Conservation (phyloP, 2,888 invertebrate genomes). For the Acanthoscelides obtectus region DNA sequence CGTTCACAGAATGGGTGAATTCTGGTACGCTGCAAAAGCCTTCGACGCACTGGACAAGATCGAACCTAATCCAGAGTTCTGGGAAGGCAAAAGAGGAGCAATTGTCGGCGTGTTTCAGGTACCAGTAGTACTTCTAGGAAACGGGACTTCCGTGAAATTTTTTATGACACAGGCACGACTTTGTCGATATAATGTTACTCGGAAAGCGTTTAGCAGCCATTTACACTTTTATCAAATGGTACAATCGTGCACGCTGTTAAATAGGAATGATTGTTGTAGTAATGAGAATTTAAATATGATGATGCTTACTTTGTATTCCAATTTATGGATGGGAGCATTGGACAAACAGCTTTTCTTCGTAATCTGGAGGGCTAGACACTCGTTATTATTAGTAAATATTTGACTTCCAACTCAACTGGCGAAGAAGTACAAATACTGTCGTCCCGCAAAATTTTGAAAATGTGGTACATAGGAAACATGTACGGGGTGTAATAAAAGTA, state of each 20-base stretch:
- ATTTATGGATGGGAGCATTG: not conserved
- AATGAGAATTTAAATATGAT: not conserved
- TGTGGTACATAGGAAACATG: too few species aligned
- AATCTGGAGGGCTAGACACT: too few species aligned
- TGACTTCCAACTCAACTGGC: too few species aligned
- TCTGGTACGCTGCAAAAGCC: slow-evolving; percentile 93
- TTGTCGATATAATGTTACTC: not conserved
- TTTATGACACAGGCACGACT: not conserved
- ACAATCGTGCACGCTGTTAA: not conserved
- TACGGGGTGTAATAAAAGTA: too few species aligned
- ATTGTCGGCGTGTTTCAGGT: slow-evolving; percentile 89
- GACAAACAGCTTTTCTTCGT: not conserved
- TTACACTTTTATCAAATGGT: not conserved
- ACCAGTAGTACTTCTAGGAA: not conserved
- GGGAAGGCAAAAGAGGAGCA: slow-evolving; percentile 96
- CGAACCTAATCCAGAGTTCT: slow-evolving; percentile 95
- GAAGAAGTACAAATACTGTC: too few species aligned
- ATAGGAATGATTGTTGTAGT: not conserved
- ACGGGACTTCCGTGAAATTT: not conserved
- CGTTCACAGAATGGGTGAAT: slow-evolving; percentile 74
- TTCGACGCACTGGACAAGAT: slow-evolving; percentile 94
- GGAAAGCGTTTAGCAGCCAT: not conserved
- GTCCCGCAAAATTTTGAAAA: too few species aligned
- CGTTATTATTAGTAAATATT: too few species aligned
- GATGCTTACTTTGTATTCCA: not conserved